Conservation (phyloP, 2,113 vertebrate species). For the Aythya baeri region DNA sequence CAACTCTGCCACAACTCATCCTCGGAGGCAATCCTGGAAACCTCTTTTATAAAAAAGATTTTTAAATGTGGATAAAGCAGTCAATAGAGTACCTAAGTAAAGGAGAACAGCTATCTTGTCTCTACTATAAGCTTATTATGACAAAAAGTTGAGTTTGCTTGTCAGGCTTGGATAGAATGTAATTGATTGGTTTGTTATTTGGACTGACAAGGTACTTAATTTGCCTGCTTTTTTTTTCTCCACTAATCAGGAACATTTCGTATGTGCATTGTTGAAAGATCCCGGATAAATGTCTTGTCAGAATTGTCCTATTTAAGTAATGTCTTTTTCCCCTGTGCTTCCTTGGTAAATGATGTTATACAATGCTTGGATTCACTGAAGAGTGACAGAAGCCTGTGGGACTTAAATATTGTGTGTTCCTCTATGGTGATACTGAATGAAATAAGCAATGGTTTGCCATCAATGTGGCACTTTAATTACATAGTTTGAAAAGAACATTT, state of each 20-base stretch:
- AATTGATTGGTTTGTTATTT: conserved; percentile 80
- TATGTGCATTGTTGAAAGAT: conserved; percentile 78
- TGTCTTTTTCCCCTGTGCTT: conserved; percentile 77
- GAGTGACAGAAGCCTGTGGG: conserved; percentile 75
- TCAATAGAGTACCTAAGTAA: conserved; percentile 80
- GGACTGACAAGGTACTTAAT: conserved; percentile 80
- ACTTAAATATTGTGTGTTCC: conserved; percentile 66
- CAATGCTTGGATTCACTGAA: conserved; percentile 78
- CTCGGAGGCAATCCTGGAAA: conserved; percentile 84
- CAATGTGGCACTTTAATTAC: conserved; percentile 23
- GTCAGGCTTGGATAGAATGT: conserved; percentile 79
- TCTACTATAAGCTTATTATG: conserved; percentile 74
- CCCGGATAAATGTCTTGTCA: conserved; percentile 77
- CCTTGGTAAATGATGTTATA: conserved; percentile 74
- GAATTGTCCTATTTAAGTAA: conserved; percentile 80
- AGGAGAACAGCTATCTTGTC: conserved; percentile 81
- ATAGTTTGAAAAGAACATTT: conserved; percentile 51
- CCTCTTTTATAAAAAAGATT: conserved; percentile 82
- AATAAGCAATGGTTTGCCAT: conserved; percentile 64
- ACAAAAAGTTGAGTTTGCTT: conserved; percentile 75
- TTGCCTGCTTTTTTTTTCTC: conserved; percentile 67
- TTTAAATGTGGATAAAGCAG: conserved; percentile 81
- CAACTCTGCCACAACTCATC: conserved; percentile 85
- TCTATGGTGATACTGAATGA: conserved; percentile 51
- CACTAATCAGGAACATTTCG: conserved; percentile 77